Base-by-base conservation (phyloP, 2,888 invertebrate genomes). In the Cinara cedri region DNA sequence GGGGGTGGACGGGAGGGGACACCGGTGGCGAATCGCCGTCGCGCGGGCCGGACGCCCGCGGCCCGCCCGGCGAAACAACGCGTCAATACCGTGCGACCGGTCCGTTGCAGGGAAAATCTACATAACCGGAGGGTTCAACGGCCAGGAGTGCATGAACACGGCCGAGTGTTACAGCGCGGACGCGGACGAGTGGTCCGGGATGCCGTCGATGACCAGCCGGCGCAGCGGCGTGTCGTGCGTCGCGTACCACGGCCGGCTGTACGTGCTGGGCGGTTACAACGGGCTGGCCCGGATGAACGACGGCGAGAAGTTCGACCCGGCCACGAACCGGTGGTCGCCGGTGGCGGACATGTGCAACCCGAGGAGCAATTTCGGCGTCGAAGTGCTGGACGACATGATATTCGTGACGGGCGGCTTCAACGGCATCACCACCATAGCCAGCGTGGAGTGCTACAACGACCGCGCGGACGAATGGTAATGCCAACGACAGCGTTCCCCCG, bases 371-470 rank as follows among this genome's bases (percentile, higher is more conserved):
- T 97, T 96, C 85, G 96, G 95, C 42, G 91, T 95, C 26, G 95
- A 94, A 84, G 93, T 96, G 1, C 94, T 97, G 81, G 96, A 97
- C 85, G 96, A 97, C 85, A 93, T 93, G 93, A 93, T 97, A 81
- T 96, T 96, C 85, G 95, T 94, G 1, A 95, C 96, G 83, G 97
- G 97, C 0, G 97, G 97, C 13, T 97, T 95, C 86, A 96, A 97
- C 85, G 97, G 96, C 0, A 93, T 94, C 75, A 95, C 94, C 0
- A 97, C 97, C 0, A 96, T 96, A 71, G 93, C 92, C 84, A 93
- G 95, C 84, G 96, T 96, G 3, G 97, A 97, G 86, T 96, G 96
- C 85, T 97, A 94, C 86, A 95, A 94, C 84, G 92, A 92, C 82
- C 89, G 88, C 83, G 90, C 91, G 0, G 93, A 94, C 85, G 93